Evolutionary conservation across 2,113 vertebrate species (phyloP), one percentile per base, ranked within the genome.

Genomic region (Nannospalax galili): DNA sequence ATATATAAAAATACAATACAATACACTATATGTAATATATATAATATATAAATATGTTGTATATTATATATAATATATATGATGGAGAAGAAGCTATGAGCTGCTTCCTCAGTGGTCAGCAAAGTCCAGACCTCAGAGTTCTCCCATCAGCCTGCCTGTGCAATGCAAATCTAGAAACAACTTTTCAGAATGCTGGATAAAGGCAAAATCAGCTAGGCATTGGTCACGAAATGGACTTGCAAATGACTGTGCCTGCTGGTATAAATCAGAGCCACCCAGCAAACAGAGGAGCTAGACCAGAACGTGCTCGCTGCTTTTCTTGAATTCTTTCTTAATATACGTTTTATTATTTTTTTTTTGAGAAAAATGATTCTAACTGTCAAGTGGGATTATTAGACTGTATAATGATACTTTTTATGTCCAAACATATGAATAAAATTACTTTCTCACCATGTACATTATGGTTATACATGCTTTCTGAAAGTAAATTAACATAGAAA

Each of bases 381-480:
- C 97, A 97, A 45, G 88, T 95, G 94, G 97, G 96, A 98, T 98
- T 98, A 98, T 98, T 97, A 97, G 95, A 62, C 91, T 92, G 95
- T 86, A 93, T 98, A 97, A 96, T 97, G 94, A 93, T 97, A 96
- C 97, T 98, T 97, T 97, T 98, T 97, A 96, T 96, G 96, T 95
- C 94, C 97, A 98, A 97, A 98, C 91, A 97, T 74, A 96, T 96
- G 97, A 98, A 97, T 96, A 98, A 97, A 96, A 98, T 98, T 96
- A 96, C 97, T 93, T 96, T 84, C 62, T 89, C 56, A 4, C 86
- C 82, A 92, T 91, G 91, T 95, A 90, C 84, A 94, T 97, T 92
- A 96, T 84, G 88, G 95, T 95, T 96, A 95, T 92, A 97, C 95
- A 96, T 96, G 96, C 84, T 95, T 97, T 90, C 95, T 96, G 96